These are phyloP conservation scores for Polietes domitor DNA, from an alignment of 2,888 invertebrate genomes.

Conservation along the genomic window DNA sequence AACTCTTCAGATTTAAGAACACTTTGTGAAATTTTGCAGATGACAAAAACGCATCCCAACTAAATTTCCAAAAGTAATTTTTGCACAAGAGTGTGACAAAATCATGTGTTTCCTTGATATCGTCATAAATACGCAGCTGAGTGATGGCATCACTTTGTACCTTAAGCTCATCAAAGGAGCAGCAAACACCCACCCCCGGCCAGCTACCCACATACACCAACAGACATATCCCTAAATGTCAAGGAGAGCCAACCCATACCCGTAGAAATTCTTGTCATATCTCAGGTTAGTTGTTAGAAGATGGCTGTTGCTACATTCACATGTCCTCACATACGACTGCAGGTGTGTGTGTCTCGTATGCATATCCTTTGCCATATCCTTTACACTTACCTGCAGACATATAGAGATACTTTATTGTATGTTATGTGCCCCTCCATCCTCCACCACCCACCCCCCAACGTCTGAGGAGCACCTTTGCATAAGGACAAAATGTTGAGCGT, in stretches of 20 bases:
- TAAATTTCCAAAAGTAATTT: background rate
- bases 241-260: background rate
- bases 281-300: background rate
- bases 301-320: background rate
- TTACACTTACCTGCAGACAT: constrained; percentile 43
- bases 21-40: background rate
- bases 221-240: background rate
- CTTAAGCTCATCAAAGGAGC: background rate
- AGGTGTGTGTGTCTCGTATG: background rate
- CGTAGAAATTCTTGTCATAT: background rate
- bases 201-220: background rate
- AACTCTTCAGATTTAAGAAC: too few species aligned
- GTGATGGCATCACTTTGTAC: constrained; percentile 5
- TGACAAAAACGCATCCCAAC: background rate
- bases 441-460: background rate
- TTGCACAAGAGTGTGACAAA: background rate
- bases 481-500: constrained; percentile 17
- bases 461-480: background rate
- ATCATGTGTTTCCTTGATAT: background rate
- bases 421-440: background rate
- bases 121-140: background rate
- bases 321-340: background rate
- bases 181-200: too few species aligned
- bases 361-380: constrained; percentile 48
- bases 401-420: constrained; percentile 5